Evolutionary conservation across 2,113 vertebrate species (phyloP), one percentile per base, ranked within the genome.

Genomic region (Tapirus terrestris): DNA sequence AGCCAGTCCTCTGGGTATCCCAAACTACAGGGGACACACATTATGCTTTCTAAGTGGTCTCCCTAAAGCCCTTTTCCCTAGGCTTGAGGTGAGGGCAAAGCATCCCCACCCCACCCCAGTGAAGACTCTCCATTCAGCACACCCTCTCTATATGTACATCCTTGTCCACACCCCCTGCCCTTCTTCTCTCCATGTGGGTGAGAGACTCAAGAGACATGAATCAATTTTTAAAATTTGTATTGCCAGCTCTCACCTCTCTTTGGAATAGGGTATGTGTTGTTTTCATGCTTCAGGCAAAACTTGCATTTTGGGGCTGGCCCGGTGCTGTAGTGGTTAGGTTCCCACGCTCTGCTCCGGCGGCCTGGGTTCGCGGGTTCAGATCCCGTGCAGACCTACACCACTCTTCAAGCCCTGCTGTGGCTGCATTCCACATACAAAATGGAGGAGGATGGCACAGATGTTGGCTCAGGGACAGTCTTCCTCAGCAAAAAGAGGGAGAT

Each of bases 151-250:
- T 18, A 36, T 4, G 23, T 6, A 8, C 17, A 0, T 48, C n/a
- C 39, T 18, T 1, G 3, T 61, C 65, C 48, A 4, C 0, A 8
- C 5, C 68, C 5, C 7, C 20, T 16, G 2, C 8, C 36, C 20
- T 13, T 36, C 80, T 48, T 12, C 21, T 91, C 23, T 91, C 45
- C 21, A 31, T 13, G 65, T 65, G 36, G 33, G 27, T 73, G 51
- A 83, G 33, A 63, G 39, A 53, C 82, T 56, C 43, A 23, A 56
- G 14, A n/a, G 33, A 88, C 60, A 63, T 81, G 88, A 77, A 27
- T 12, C 51, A 85, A 27, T 94, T 83, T 53, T 79, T 48, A 96
- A 83, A 91, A 4, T 61, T 6, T 53, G 45, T 53, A 45, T 68
- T 61, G 8, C 79, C 65, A n/a, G 16, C 53, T 76, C 51, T 76